Evolutionary conservation across 1,140 invertebrate species (phyloP).

Genomic region (Leptinotarsa lineolata): DNA sequence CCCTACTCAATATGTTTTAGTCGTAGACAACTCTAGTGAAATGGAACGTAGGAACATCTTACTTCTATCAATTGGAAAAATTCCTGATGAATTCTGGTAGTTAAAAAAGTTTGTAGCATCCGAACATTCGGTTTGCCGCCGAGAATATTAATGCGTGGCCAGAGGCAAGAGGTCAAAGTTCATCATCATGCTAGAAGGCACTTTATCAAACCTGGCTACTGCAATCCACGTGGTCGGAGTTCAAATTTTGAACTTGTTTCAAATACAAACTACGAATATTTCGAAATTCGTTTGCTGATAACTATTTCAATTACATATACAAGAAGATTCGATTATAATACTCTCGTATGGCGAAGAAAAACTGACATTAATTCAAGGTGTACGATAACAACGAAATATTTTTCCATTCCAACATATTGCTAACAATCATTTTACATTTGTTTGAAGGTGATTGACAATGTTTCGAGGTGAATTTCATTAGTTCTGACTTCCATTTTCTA

Average conservation of each 20-base stretch:
- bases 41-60: slow-evolving; percentile 56
- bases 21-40: slow-evolving; percentile 53
- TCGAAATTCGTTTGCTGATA: no score
- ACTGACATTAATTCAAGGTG: no score
- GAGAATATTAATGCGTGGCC: slow-evolving; percentile 53
- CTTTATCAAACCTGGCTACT: slow-evolving; percentile 10
- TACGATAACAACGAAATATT: no score
- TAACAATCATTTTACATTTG: no score
- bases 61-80: slow-evolving; percentile 55
- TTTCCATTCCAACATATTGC: no score
- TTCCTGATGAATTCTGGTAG: slow-evolving; percentile 57
- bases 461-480: no score
- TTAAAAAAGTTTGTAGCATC: slow-evolving; percentile 56
- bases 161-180: slow-evolving; percentile 48
- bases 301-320: no score
- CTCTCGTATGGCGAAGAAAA: no score
- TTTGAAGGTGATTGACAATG: no score
- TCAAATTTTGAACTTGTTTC: slow-evolving; percentile 8
- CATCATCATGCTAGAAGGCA: slow-evolving; percentile 37
- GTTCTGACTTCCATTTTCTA: no score
- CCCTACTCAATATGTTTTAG: slow-evolving; percentile 51
- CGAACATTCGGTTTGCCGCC: slow-evolving; percentile 49
- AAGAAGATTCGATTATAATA: no score
- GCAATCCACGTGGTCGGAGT: slow-evolving; percentile 10
- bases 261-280: neutral